A percentile compares a stretch with the other conserved stretches of the same genome.
These are phyloP conservation scores for Dissostichus mawsoni DNA, from an alignment of 2,113 vertebrate species.

Conservation along the genomic window DNA sequence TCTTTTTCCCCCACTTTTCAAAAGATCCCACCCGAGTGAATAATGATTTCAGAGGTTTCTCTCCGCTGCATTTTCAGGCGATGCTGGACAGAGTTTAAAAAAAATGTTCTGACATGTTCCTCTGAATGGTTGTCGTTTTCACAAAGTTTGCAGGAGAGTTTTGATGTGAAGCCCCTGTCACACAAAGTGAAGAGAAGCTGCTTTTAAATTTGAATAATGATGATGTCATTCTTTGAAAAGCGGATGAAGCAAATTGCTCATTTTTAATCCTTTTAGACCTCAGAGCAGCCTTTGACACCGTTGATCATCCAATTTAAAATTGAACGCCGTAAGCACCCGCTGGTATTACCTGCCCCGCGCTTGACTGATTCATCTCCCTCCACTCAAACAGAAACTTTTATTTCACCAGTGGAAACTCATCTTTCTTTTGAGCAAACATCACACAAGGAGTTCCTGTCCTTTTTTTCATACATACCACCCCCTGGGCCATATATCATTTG, in stretches of 20 bases:
- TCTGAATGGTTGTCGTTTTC: slow-evolving; percentile 55
- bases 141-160: slow-evolving; percentile 44
- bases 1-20: neutral
- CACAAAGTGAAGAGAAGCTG: slow-evolving; percentile 32
- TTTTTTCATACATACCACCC: neutral
- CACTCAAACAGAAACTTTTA: slow-evolving; percentile 43
- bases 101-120: slow-evolving; percentile 7
- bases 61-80: slow-evolving; percentile 19
- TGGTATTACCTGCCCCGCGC: slow-evolving; percentile 54
- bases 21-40: slow-evolving; percentile 15
- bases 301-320: slow-evolving; percentile 68
- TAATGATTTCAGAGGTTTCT: slow-evolving; percentile 15
- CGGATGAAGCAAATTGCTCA: slow-evolving; percentile 63
- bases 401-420: slow-evolving; percentile 22
- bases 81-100: slow-evolving; percentile 22
- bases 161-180: slow-evolving; percentile 42
- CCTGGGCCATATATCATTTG: neutral
- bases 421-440: slow-evolving; percentile 18
- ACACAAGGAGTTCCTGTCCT: slow-evolving; percentile 30
- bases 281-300: slow-evolving; percentile 61
- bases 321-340: slow-evolving; percentile 50
- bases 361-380: slow-evolving; percentile 42
- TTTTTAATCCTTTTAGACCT: slow-evolving; percentile 69
- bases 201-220: slow-evolving; percentile 72
- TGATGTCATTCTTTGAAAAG: slow-evolving; percentile 66